Percentiles rank a stretch among this genome's conserved stretches.
Evolutionary conservation across 2,888 invertebrate genomes (phyloP).

Genomic region (Calliphora vomitoria): DNA sequence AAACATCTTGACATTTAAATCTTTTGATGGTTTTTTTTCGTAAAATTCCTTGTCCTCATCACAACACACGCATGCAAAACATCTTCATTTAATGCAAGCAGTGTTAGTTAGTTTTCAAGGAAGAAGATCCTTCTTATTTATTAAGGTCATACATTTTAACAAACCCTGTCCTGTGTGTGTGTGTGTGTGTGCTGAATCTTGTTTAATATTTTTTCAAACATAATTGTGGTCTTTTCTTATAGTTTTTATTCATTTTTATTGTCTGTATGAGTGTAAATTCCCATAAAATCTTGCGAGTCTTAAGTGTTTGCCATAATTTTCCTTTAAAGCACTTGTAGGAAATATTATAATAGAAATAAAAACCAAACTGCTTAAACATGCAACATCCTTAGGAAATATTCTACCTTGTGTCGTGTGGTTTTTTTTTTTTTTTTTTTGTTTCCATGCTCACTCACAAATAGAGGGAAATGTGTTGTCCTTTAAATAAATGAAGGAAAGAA

Average conservation of each 20-base stretch:
- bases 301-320: conserved; percentile 54
- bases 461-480: conserved; percentile 17
- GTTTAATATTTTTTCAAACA: background rate
- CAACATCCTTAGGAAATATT: conserved; percentile 21
- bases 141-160: conserved; percentile 10
- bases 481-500: conserved; percentile 15
- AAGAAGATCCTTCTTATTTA: conserved; percentile 20
- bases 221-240: conserved; percentile 10
- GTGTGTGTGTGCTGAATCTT: background rate
- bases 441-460: background rate
- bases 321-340: conserved; percentile 33
- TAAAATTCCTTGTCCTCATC: background rate
- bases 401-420: conserved; percentile 25
- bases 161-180: background rate
- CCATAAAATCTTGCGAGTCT: conserved; percentile 38
- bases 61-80: background rate
- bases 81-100: background rate
- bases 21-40: background rate
- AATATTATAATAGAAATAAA: conserved; percentile 16
- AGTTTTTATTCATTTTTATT: conserved; percentile 14
- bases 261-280: background rate
- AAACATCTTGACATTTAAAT: conserved; percentile 2
- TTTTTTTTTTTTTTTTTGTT: background rate
- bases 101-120: conserved; percentile 3
- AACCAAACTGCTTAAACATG: conserved; percentile 6